Evolutionary conservation across 2,797 vertebrate species (phyloP).

Genomic region (Cephalopachus bancanus): DNA sequence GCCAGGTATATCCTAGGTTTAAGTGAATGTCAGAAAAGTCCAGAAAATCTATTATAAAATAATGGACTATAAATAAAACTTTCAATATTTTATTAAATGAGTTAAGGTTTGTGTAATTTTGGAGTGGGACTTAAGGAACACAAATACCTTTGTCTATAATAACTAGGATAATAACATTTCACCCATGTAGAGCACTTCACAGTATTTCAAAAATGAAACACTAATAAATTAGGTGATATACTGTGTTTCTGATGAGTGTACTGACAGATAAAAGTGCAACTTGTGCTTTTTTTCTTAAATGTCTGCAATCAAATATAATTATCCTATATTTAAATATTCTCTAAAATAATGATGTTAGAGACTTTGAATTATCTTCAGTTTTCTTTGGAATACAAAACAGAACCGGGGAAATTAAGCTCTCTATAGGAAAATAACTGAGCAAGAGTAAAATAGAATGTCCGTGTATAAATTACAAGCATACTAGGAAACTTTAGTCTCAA

Average conservation of each 20-base stretch:
- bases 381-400: slow-evolving; percentile 38
- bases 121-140: background rate
- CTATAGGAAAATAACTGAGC: background rate
- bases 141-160: background rate
- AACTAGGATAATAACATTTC: background rate
- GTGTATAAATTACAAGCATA: slow-evolving; percentile 60
- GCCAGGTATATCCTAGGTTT: background rate
- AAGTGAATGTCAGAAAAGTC: background rate
- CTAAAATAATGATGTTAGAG: background rate
- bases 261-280: slow-evolving; percentile 21
- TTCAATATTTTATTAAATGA: background rate
- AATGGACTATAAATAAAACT: too few relatives aligned
- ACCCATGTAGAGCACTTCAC: background rate
- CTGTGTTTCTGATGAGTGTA: background rate
- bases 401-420: slow-evolving; percentile 25
- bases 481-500: slow-evolving; percentile 55
- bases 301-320: background rate
- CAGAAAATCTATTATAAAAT: background rate
- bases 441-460: slow-evolving; percentile 24
- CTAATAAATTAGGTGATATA: background rate
- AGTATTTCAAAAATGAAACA: slow-evolving; percentile 1
- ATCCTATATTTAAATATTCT: background rate
- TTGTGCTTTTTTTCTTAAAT: slow-evolving; percentile 23
- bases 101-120: background rate
- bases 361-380: slow-evolving; percentile 20